These are phyloP conservation scores for Saguinus imperator DNA, from an alignment of 2,113 vertebrate species.

Conservation along the genomic window DNA sequence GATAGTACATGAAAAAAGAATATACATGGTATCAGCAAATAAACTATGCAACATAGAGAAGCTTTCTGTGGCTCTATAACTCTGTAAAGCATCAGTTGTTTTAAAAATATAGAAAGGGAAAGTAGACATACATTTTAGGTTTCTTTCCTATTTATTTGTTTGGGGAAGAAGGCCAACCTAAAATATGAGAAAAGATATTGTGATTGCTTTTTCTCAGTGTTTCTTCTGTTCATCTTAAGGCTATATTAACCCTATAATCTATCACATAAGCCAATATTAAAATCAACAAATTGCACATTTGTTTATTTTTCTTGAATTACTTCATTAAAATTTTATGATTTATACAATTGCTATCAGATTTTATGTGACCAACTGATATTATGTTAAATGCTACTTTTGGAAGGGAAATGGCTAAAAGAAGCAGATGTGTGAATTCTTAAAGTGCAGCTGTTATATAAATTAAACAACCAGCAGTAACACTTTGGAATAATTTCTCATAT, in stretches of 20 bases:
- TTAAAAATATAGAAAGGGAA: background rate
- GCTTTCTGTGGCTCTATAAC: background rate
- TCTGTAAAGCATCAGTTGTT: background rate
- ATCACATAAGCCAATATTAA: conserved; percentile 10
- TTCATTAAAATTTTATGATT: conserved; percentile 43
- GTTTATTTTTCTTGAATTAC: conserved; percentile 21
- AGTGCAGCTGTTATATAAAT: conserved; percentile 22
- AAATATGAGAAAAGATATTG: background rate
- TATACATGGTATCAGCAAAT: background rate
- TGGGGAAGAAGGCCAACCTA: background rate
- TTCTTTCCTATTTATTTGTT: background rate
- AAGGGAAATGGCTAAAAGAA: background rate
- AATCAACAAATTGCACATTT: conserved; percentile 45
- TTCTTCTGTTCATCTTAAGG: background rate
- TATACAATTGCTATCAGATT: background rate
- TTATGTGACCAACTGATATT: conserved; percentile 46
- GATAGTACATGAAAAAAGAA: background rate
- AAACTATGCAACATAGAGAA: background rate
- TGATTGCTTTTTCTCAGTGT: background rate
- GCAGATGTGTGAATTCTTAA: conserved; percentile 26
- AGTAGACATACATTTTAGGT: background rate
- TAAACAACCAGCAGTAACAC: conserved; percentile 31
- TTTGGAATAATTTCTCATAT: background rate
- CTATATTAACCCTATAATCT: background rate
- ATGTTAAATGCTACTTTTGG: conserved; percentile 26